phyloP scores from a whole-genome alignment of 2,113 vertebrate genomes.

The Anhinga rufa region DNA sequence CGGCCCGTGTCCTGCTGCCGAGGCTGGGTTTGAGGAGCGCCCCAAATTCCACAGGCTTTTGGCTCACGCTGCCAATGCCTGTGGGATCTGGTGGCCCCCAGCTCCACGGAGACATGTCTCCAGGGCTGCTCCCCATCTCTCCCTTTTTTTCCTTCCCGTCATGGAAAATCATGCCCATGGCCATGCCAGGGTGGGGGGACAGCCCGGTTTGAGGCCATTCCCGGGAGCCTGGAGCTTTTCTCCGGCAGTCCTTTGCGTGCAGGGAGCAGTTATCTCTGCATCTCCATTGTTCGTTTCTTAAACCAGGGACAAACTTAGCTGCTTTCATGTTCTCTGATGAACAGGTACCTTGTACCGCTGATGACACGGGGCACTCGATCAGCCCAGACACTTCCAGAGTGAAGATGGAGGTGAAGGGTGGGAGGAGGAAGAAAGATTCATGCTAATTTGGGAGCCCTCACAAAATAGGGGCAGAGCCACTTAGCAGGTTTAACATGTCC shows the following conservation, averaged over 20 bases:
- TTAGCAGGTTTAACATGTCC: fast-evolving
- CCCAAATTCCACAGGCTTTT: background rate
- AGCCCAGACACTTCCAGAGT: background rate
- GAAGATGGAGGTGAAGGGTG: background rate
- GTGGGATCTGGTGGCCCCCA: fast-evolving
- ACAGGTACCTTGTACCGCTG: background rate
- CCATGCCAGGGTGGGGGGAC: fast-evolving
- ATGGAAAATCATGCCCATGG: background rate
- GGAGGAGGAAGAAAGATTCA: background rate
- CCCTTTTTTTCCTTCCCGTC: background rate
- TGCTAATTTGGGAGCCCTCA: background rate
- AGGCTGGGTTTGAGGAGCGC: background rate
- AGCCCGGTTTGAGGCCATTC: background rate
- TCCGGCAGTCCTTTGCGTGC: background rate
- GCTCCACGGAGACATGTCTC: fast-evolving
- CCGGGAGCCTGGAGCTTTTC: background rate
- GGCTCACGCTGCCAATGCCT: fast-evolving
- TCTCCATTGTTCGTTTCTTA: background rate
- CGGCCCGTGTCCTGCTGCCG: background rate
- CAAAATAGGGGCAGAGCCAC: background rate
- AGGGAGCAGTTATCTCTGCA: background rate
- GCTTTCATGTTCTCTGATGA: background rate
- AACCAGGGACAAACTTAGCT: background rate
- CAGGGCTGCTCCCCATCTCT: background rate
- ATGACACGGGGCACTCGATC: fast-evolving